A percentile compares a stretch with the other conserved stretches of the same genome.
phyloP scores from a whole-genome alignment of 2,797 vertebrate species.

The Naso thynnoides region DNA sequence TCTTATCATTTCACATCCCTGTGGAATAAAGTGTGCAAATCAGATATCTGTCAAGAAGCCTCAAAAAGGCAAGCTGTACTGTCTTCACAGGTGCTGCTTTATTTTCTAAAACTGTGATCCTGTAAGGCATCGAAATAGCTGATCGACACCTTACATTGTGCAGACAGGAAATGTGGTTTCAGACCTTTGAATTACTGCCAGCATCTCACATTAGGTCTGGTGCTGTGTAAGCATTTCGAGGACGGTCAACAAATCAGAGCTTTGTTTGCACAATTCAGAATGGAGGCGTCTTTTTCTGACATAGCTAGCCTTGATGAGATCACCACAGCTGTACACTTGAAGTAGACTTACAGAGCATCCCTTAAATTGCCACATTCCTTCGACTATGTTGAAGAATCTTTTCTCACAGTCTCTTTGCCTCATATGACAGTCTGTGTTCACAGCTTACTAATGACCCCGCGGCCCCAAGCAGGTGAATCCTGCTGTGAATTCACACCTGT shows the following conservation, averaged over 20 bases:
- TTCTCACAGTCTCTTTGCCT: neutral
- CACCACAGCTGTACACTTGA: neutral
- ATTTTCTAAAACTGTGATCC: neutral
- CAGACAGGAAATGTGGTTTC: neutral
- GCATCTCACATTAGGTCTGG: constrained; percentile 8
- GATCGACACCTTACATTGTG: too few species aligned
- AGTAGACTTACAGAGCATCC: neutral
- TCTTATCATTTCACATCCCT: too few species aligned
- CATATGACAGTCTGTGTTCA: neutral
- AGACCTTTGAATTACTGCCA: neutral
- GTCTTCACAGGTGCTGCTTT: neutral
- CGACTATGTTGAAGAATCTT: neutral
- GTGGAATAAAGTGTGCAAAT: neutral
- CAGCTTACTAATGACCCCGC: neutral
- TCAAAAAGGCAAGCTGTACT: neutral
- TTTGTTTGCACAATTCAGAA: constrained; percentile 1
- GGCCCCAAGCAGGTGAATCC: constrained; percentile 4
- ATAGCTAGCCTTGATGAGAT: neutral
- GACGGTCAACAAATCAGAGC: neutral
- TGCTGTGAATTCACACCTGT: constrained; percentile 1
- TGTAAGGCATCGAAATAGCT: neutral
- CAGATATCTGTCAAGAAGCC: too few species aligned
- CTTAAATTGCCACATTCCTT: neutral
- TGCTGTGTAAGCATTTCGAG: neutral
- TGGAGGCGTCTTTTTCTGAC: neutral